Conservation (phyloP, 2,797 vertebrate genomes). For the Enteromius mattozi region DNA sequence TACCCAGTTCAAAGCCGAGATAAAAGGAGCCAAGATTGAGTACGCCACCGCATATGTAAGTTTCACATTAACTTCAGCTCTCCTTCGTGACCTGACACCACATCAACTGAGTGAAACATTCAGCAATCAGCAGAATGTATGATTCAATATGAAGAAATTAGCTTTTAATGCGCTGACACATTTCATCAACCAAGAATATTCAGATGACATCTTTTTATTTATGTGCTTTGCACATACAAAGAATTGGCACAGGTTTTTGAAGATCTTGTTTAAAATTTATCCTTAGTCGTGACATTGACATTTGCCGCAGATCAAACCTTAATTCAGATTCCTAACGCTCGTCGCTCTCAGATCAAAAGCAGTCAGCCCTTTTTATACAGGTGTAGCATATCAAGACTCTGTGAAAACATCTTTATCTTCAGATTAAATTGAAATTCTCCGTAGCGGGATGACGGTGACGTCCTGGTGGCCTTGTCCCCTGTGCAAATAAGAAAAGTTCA, state of each 20-base stretch:
- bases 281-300: conserved; percentile 27
- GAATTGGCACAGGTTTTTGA: not conserved
- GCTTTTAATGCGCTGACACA: not conserved
- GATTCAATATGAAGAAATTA: conserved; percentile 8
- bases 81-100: not conserved
- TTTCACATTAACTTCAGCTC: conserved; percentile 25
- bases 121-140: not conserved
- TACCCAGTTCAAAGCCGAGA: conserved; percentile 92
- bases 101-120: not conserved
- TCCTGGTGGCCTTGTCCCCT: conserved; percentile 61
- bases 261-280: conserved; percentile 5
- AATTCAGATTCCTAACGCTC: conserved; percentile 30
- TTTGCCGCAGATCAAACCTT: conserved; percentile 20
- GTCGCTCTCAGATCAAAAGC: conserved; percentile 40
- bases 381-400: conserved; percentile 34
- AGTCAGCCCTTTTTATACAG: conserved; percentile 20
- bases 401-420: conserved; percentile 15
- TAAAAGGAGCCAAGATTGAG: conserved; percentile 90
- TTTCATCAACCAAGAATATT: not conserved
- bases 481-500: conserved; percentile 64
- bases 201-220: conserved; percentile 1
- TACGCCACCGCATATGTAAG: conserved; percentile 92
- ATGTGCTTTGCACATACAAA: not conserved
- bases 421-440: conserved; percentile 23
- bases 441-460: not conserved